Evolutionary conservation across 2,888 invertebrate species (phyloP).

Genomic region (Tinea semifulvella): DNA sequence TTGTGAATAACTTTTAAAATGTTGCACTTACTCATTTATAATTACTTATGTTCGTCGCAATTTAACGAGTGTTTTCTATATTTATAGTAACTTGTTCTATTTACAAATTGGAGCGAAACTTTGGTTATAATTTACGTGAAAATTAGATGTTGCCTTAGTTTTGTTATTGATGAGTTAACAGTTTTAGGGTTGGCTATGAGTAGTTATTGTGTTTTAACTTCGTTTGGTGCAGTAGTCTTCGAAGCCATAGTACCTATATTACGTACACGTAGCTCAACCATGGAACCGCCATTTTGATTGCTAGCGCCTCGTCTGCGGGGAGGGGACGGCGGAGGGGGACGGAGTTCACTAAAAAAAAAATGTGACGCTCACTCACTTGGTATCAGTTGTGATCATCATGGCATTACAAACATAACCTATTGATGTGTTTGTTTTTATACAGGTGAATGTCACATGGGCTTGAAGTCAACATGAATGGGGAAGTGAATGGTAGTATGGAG

Average conservation of each 20-base stretch:
- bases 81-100: not conserved
- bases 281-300: constrained; percentile 62
- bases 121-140: not conserved
- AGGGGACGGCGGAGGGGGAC: constrained; percentile 31
- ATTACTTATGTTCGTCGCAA: not conserved
- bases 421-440: constrained; percentile 29
- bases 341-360: constrained; percentile 40
- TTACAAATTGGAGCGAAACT: not conserved
- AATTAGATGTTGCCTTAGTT: not conserved
- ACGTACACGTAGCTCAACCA: constrained; percentile 48
- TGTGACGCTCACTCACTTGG: constrained; percentile 39
- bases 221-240: constrained; percentile 27
- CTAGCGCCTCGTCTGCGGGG: constrained; percentile 50
- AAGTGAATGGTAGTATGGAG: constrained; percentile 46
- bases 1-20: not conserved
- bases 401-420: constrained; percentile 34
- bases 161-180: not conserved
- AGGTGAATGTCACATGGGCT: constrained; percentile 43
- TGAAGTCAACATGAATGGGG: constrained; percentile 45
- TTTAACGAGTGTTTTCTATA: not conserved
- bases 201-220: constrained; percentile 10
- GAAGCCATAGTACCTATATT: constrained; percentile 26
- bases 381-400: constrained; percentile 31
- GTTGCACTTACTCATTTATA: not conserved
- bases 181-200: constrained; percentile 17